These are phyloP conservation scores for Prorops nasuta DNA, from an alignment of 1,140 invertebrate genomes.

Conservation along the genomic window DNA sequence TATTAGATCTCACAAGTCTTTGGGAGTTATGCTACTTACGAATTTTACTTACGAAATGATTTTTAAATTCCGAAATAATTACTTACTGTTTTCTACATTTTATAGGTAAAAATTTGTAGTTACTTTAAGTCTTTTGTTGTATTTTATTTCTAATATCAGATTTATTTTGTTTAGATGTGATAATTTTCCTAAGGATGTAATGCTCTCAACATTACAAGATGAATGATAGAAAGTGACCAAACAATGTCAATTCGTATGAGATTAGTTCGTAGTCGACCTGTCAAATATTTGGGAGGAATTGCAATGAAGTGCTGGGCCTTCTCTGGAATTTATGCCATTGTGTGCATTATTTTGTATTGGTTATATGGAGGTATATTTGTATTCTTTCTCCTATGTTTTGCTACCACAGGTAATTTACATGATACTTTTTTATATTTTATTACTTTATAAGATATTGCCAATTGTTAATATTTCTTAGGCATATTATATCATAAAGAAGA, in stretches of 20 bases:
- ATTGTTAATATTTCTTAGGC: conserved; percentile 55
- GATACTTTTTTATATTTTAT: conserved; percentile 2
- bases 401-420: conserved; percentile 63
- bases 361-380: conserved; percentile 75
- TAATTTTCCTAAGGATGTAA: background rate
- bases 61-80: background rate
- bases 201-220: background rate
- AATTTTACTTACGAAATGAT: background rate
- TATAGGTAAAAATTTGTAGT: background rate
- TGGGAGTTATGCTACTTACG: too few species aligned
- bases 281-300: conserved; percentile 39
- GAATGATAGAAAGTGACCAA: background rate
- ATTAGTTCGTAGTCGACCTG: conserved; percentile 33
- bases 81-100: background rate
- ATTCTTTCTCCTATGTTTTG: conserved; percentile 67
- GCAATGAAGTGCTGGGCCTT: conserved; percentile 59
- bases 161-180: background rate
- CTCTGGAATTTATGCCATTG: conserved; percentile 61
- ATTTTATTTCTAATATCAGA: background rate
- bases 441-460: background rate
- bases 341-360: conserved; percentile 82
- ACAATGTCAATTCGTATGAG: conserved; percentile 42
- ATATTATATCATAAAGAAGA: conserved; percentile 85
- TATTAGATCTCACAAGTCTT: too few species aligned
- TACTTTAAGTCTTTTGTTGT: background rate